These are phyloP conservation scores for Actenoides hombroni DNA, from an alignment of 2,113 vertebrate species.

Conservation along the genomic window DNA sequence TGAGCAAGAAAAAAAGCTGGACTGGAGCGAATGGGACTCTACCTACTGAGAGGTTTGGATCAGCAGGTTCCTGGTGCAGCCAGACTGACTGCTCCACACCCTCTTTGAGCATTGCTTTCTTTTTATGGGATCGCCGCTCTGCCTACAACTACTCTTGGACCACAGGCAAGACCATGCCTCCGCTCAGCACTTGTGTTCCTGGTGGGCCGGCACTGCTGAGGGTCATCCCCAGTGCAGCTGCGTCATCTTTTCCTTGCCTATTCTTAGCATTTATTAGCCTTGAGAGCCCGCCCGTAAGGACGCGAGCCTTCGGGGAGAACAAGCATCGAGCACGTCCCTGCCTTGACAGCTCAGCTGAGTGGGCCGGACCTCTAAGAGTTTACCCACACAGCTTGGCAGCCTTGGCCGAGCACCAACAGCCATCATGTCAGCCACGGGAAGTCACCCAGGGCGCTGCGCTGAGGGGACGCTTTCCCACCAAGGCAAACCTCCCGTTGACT, in stretches of 20 bases:
- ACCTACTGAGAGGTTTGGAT: not conserved
- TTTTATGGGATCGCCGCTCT: not conserved
- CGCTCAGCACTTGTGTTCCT: fast-evolving
- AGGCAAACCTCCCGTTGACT: not conserved
- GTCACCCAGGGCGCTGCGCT: not conserved
- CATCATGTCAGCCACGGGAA: not conserved
- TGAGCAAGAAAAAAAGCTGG: not conserved
- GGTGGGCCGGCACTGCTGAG: fast-evolving
- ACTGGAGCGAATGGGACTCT: not conserved
- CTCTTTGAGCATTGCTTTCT: not conserved
- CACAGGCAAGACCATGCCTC: not conserved
- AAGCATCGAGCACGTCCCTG: not conserved
- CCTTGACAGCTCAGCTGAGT: not conserved
- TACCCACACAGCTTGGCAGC: not conserved
- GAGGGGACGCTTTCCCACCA: not conserved
- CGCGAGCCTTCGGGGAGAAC: fast-evolving
- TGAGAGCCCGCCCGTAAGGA: not conserved
- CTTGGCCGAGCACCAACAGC: not conserved
- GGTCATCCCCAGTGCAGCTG: not conserved
- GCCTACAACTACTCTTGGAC: not conserved
- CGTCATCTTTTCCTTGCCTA: not conserved
- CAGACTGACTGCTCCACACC: not conserved
- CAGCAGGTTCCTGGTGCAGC: not conserved
- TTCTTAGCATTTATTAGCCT: not conserved
- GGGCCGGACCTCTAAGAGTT: not conserved